Base-by-base conservation (phyloP, 2,888 invertebrate species). In the Drosophila diplacantha region DNA sequence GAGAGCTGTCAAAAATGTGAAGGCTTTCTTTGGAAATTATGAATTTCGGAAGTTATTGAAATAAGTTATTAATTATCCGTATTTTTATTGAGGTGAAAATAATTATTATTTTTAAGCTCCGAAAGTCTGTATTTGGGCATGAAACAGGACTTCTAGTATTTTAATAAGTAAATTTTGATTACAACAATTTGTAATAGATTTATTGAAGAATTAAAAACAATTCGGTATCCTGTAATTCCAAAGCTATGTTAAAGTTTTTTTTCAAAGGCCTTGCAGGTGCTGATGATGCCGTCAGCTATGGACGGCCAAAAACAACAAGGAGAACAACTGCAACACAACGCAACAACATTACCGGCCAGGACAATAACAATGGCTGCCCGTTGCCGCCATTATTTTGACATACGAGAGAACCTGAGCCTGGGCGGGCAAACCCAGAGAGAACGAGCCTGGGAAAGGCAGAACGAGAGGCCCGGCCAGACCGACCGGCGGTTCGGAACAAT, bases 331-430 rank as follows among this genome's bases (percentile, higher is more conserved):
- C 46, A 46, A 34, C 34, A 12, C 18, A 32, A 32, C 46, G 8
- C 35, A 65, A 41, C 47, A 66, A 38, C 26, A 51, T 18, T 14
- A 58, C 34, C 26, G 24, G 18, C 37, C 46, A 52, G 37, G 32
- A 50, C 61, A 24, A 56, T 59, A 52, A 59, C 80, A 77, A 77
- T 66, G 76, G 50, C 49, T 63, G 55, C 53, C 70, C 71, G 52
- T 41, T 63, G 55, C 62, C 73, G 63, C 77, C 68, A 75, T 78
- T 81, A 78, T 78, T 81, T 78, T 78, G 78, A 81, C 79, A 81
- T 81, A 78, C 71, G 81, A 73, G 81, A 71, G 62, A 67, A 70
- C 71, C 50, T 26, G 24, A 50, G 59, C 29, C 46, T 49, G 41
- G 34, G 55, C 37, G 34, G 54, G 51, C 55, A 57, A 63, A 64